Conservation (phyloP, 1,140 invertebrate species). For the Eupeodes corollae region DNA sequence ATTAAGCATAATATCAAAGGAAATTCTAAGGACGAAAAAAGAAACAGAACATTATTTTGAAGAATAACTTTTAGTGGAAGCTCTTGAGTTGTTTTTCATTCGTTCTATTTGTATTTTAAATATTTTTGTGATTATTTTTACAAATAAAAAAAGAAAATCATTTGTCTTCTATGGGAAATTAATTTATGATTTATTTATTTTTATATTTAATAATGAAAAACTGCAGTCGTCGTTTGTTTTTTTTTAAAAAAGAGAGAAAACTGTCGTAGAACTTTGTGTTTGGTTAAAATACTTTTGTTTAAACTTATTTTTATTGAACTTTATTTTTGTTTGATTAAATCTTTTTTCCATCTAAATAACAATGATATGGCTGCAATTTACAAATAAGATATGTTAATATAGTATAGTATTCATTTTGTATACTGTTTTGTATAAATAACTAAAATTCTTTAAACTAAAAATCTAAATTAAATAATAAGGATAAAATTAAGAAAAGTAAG, state of each 20-base stretch:
- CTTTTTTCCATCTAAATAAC: background rate
- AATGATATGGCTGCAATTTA: background rate
- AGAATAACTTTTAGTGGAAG: background rate
- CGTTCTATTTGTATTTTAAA: background rate
- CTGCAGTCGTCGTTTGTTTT: no score
- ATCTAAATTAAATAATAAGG: no score
- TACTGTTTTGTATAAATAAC: background rate
- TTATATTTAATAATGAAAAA: no score
- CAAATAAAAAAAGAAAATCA: no score
- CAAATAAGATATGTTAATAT: background rate
- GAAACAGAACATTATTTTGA: background rate
- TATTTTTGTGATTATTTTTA: no score
- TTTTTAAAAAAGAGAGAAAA: no score
- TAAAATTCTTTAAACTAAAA: background rate
- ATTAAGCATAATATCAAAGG: background rate
- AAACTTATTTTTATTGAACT: background rate
- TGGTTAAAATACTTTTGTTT: no score
- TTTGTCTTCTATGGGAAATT: no score
- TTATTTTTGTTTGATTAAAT: background rate
- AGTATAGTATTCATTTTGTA: background rate
- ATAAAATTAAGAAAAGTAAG: no score
- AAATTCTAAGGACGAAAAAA: background rate
- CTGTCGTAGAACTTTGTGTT: no score
- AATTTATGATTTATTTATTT: no score
- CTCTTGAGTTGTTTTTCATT: background rate